A percentile compares a stretch with the other conserved stretches of the same genome.
These are phyloP conservation scores for Drosophila biarmipes DNA, from an alignment of 1,140 invertebrate genomes.

Conservation along the genomic window DNA sequence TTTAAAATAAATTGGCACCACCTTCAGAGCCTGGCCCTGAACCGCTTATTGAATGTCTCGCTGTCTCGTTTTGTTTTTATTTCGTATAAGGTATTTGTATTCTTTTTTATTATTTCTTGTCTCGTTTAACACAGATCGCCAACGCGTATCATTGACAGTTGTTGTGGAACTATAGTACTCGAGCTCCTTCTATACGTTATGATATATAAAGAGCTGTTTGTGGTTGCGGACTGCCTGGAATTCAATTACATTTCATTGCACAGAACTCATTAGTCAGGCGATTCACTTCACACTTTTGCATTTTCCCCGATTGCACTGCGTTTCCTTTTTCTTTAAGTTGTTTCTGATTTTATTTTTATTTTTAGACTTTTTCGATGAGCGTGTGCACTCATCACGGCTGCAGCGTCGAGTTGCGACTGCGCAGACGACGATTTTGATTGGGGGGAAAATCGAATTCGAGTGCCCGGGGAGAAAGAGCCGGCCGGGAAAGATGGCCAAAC, in stretches of 20 bases:
- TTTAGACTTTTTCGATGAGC: conserved; percentile 16
- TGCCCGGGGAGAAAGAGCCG: conserved; percentile 27
- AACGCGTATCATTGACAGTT: conserved; percentile 40
- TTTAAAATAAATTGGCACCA: conserved; percentile 80
- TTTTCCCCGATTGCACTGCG: conserved; percentile 23
- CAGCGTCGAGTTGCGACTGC: conserved; percentile 71
- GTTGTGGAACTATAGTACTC: conserved; percentile 10
- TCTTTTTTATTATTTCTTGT: conserved; percentile 5
- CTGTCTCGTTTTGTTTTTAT: conserved; percentile 28
- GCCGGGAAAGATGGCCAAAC: conserved; percentile 38
- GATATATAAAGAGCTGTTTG: conserved; percentile 1
- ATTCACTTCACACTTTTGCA: conserved; percentile 47
- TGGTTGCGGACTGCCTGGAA: conserved; percentile 35
- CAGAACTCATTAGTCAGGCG: conserved; percentile 31
- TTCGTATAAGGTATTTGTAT: conserved; percentile 26
- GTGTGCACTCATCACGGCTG: conserved; percentile 52
- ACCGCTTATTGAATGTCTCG: conserved; percentile 75
- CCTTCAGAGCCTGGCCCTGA: conserved; percentile 73
- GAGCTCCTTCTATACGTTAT: conserved; percentile 5
- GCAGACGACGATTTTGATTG: conserved; percentile 57
- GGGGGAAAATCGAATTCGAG: conserved; percentile 48
- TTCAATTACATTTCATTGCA: conserved; percentile 44
- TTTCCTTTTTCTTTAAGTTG: conserved; percentile 20
- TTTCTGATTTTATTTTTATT: conserved; percentile 18
- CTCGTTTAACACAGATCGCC: conserved; percentile 24